phyloP scores from a whole-genome alignment of 2,888 invertebrate species.

The Seladonia tumulorum region DNA sequence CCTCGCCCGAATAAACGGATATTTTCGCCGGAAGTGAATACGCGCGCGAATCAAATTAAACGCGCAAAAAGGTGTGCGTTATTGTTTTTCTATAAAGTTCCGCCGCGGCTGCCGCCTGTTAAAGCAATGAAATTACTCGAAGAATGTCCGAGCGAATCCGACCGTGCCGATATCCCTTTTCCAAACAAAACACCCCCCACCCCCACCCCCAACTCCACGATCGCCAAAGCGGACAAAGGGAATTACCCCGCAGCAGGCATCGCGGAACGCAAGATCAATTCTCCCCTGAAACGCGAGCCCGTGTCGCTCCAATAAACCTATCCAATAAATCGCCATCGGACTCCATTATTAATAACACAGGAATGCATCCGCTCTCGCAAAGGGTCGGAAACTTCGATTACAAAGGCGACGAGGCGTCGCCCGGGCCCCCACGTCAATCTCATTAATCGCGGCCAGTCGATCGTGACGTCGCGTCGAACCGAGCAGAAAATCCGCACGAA shows the following conservation, averaged over 20 bases:
- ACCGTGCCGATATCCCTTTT: background rate
- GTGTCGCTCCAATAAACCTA: conserved; percentile 10
- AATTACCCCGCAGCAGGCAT: background rate
- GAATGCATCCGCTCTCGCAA: conserved; percentile 1
- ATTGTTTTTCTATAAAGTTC: background rate
- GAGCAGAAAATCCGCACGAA: background rate
- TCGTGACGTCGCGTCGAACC: conserved; percentile 32
- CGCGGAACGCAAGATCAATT: conserved; percentile 12
- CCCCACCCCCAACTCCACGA: background rate
- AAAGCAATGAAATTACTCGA: background rate
- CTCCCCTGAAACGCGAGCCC: background rate
- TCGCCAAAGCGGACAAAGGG: background rate
- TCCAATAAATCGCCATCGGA: conserved; percentile 5
- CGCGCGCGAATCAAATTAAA: background rate
- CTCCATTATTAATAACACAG: conserved; percentile 24
- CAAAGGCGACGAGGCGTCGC: conserved; percentile 16
- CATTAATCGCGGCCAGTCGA: conserved; percentile 43
- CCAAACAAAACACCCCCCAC: background rate
- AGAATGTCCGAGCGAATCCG: background rate
- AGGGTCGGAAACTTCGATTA: conserved; percentile 26
- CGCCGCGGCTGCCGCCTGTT: background rate
- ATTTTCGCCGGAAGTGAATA: background rate
- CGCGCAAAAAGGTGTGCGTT: background rate
- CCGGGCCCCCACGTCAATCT: conserved; percentile 34
- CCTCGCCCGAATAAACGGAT: background rate